Percentiles rank a stretch among this genome's conserved stretches.
Conservation (phyloP, 35 echinoderm and acorn worm genomes). For the Stichopus chloronotus region DNA sequence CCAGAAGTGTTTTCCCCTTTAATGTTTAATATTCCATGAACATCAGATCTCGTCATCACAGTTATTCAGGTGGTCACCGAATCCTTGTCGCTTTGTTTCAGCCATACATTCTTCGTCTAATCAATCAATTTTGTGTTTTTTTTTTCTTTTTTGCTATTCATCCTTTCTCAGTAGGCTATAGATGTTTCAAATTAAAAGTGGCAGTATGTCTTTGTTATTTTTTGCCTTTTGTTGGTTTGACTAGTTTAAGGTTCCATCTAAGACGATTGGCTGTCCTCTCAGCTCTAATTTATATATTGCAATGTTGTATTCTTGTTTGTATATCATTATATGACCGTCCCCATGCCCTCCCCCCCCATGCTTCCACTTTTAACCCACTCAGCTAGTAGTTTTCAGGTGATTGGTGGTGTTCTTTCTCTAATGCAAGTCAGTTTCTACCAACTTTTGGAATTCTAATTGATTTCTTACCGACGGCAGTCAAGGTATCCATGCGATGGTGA, state of each 20-base stretch:
- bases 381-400: not conserved
- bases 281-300: not conserved
- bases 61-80: not conserved
- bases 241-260: too few species aligned
- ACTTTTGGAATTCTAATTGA: not conserved
- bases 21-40: too few species aligned
- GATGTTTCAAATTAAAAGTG: too few species aligned
- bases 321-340: not conserved
- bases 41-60: too few species aligned
- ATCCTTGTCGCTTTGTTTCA: not conserved
- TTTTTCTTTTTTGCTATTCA: too few species aligned
- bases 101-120: constrained; percentile 1
- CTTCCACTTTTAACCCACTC: not conserved
- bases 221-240: too few species aligned
- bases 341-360: not conserved
- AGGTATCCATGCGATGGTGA: too few species aligned
- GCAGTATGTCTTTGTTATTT: too few species aligned
- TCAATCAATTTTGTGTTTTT: not conserved
- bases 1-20: too few species aligned
- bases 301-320: not conserved
- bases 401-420: not conserved
- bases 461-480: too few species aligned
- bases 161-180: too few species aligned
- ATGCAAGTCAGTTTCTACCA: not conserved
- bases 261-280: not conserved